These are phyloP conservation scores for Sinhomidia bicolor DNA, from an alignment of 2,888 invertebrate species.

Conservation along the genomic window DNA sequence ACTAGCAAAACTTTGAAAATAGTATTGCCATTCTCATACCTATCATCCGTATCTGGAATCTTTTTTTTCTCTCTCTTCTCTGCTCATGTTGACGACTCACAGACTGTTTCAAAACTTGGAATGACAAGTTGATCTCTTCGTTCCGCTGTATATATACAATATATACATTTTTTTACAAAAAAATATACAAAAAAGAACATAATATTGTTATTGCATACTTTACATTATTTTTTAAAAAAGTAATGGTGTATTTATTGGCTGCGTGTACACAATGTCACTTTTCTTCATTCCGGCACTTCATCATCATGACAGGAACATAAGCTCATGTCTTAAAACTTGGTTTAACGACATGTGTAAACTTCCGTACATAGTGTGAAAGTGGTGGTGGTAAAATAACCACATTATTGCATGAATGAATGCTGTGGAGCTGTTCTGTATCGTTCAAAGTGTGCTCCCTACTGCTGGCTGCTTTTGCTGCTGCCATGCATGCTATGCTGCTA, in stretches of 20 bases:
- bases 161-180: conserved; percentile 18
- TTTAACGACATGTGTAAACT: conserved; percentile 72
- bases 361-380: conserved; percentile 71
- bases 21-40: not conserved
- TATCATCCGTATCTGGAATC: conserved; percentile 14
- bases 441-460: no score
- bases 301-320: conserved; percentile 72
- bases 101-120: conserved; percentile 63
- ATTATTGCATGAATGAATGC: conserved; percentile 29
- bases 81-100: conserved; percentile 34
- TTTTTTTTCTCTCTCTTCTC: no score
- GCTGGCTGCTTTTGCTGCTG: no score
- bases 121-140: conserved; percentile 63
- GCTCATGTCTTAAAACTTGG: conserved; percentile 66
- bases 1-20: not conserved
- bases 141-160: no score
- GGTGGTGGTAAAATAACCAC: conserved; percentile 44
- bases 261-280: conserved; percentile 72
- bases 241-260: conserved; percentile 68
- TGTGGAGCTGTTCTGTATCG: no score
- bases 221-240: conserved; percentile 48
- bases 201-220: conserved; percentile 12
- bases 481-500: conserved; percentile 17
- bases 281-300: conserved; percentile 71
- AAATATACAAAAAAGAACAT: not conserved